Percentiles rank a stretch among this genome's conserved stretches.
Evolutionary conservation across 2,888 invertebrate species (phyloP).

Genomic region (Nomada flava): DNA sequence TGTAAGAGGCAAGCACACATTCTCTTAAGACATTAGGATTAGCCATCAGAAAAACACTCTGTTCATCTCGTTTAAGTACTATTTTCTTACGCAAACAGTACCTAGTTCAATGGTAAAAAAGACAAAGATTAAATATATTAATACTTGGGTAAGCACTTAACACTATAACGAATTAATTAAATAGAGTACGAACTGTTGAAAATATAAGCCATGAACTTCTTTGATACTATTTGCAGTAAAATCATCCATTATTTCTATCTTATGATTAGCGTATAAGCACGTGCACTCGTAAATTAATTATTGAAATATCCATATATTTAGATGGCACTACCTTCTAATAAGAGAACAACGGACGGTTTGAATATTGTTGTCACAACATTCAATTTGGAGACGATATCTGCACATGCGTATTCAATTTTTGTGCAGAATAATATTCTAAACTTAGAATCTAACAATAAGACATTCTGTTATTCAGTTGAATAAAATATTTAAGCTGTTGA

Average conservation of each 20-base stretch:
- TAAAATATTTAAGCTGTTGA: neutral
- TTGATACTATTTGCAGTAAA: neutral
- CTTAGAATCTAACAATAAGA: neutral
- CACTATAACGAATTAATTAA: neutral
- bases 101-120: slow-evolving; percentile 15
- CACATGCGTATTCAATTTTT: neutral
- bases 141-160: slow-evolving; percentile 4
- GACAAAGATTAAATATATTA: neutral
- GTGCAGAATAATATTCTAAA: neutral
- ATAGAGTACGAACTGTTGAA: slow-evolving; percentile 30
- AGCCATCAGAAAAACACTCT: slow-evolving; percentile 4
- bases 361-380: neutral
- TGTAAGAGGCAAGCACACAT: neutral
- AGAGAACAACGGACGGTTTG: neutral
- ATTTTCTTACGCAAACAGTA: slow-evolving; percentile 15
- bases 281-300: neutral
- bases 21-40: neutral
- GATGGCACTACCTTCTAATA: neutral
- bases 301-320: neutral
- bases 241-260: slow-evolving; percentile 18
- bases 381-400: neutral
- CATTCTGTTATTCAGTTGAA: neutral
- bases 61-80: slow-evolving; percentile 14
- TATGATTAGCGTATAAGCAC: neutral
- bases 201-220: slow-evolving; percentile 11